Base-by-base conservation (phyloP, 2,113 vertebrate genomes). In the Capreolus pygargus region DNA sequence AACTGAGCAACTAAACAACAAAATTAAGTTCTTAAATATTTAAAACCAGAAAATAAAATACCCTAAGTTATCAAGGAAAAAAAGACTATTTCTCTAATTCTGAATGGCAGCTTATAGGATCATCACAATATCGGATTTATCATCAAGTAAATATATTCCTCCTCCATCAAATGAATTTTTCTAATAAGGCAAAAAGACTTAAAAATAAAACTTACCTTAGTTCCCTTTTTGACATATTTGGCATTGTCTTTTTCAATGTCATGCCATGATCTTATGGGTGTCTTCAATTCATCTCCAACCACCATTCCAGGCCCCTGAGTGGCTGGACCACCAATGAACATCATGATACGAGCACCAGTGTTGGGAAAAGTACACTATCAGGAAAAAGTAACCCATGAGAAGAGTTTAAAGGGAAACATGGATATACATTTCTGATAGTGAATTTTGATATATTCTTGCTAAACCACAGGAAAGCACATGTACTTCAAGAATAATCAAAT, bases 241-340 rank as follows among this genome's bases (percentile, higher is more conserved):
- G 99, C 99, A 97, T 99, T 99, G 98, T 99, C 99, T 98, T 99
- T 99, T 98, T 99, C 99, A 2, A 99, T 99, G 98, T 99, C 99
- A 23, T 99, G 99, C 99, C 99, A 99, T 9, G 99, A 99, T 95
- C 99, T 99, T 98, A 99, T 99, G 86, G 99, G 99, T 12, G 98
- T 99, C 98, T 99, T 99, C 96, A 99, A 93, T 79, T 99, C 99
- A 93, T 99, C 99, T 61, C 99, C 99, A 30, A 99, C 99, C 96
- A 99, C 99, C 99, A 99, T 99, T 84, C 99, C 99, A 55, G 99
- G 99, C 3, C 99, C 99, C 97, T 99, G 99, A 0, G 99, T 99
- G 1, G 99, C 99, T 6, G 99, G 99, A 21, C 99, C 99, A 1
- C 99, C 99, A n/a, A 99, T 99, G 98, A 99, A 99, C 97, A 99